Evolutionary conservation across 2,113 vertebrate species (phyloP), one percentile per base, ranked within the genome.

Genomic region (Sterrhoptilus dennistouni): DNA sequence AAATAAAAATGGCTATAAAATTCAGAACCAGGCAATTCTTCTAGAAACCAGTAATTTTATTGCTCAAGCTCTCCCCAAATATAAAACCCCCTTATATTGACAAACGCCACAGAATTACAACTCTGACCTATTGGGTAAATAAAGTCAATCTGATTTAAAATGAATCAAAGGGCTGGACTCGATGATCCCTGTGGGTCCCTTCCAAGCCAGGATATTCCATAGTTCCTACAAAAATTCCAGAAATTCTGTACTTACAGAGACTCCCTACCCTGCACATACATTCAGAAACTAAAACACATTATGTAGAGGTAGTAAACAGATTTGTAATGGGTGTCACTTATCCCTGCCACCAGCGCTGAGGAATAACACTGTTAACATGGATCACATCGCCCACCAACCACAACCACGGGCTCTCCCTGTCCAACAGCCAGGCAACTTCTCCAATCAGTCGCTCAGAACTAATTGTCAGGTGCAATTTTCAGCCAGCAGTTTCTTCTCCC

Each of bases 401-500:
- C 35, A 4, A 24, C 8, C 82, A 29, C 68, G 42, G 81, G 2
- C 83, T 79, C 78, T 57, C 92, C 61, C 13, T 81, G 92, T 49
- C 97, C 96, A 88, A 65, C 42, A 90, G 83, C 75, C 96, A 95
- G 18, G 3, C 6, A 83, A 78, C 60, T 87, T 59, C 90, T 71
- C 89, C 93, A 93, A 91, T 94, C 94, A 96, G 35, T 5, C 36
- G 78, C 84, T 96, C 81, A 63, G 61, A 93, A 83, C 78, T 85
- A 96, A 97, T 94, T 94, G 94, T 45, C 94, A 93, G 92, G 50
- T 70, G 79, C 65, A 78, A 86, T 89, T 93, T 90, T 75, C 93
- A 87, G 70, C 14, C 86, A 65, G 90, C 89, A 96, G 57, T 60
- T 93, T 36, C 85, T 72, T 59, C 75, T 74, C 74, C 81, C 65